These are phyloP conservation scores for Trichogramma dendrolimi DNA, from an alignment of 2,888 invertebrate genomes.

Conservation along the genomic window DNA sequence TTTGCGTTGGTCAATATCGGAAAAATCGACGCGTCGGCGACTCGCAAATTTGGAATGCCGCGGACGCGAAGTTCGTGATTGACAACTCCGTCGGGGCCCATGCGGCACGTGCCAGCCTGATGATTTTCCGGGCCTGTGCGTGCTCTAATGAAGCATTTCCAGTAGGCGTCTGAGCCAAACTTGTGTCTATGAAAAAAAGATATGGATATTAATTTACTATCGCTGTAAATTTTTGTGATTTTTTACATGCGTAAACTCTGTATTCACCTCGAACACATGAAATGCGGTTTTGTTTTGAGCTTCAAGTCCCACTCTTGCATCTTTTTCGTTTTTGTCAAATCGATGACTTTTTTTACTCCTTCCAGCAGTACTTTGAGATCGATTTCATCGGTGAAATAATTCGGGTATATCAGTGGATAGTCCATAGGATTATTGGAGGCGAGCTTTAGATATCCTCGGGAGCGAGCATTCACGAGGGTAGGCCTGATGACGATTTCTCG, in stretches of 20 bases:
- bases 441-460: constrained; percentile 61
- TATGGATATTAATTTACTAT: no score
- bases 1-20: constrained; percentile 65
- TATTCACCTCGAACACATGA: constrained; percentile 55
- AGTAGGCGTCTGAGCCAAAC: constrained; percentile 62
- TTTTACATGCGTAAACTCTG: not conserved
- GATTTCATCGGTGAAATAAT: constrained; percentile 64
- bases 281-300: constrained; percentile 56
- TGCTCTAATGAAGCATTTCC: constrained; percentile 63
- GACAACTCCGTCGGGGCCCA: constrained; percentile 59
- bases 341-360: constrained; percentile 59
- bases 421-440: constrained; percentile 63
- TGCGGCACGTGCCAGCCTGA: constrained; percentile 61
- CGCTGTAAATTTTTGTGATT: not conserved
- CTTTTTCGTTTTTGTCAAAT: constrained; percentile 57
- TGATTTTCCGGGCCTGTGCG: constrained; percentile 65
- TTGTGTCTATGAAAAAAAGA: constrained; percentile 45
- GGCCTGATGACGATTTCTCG: constrained; percentile 49
- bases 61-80: constrained; percentile 60
- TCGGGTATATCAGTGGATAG: constrained; percentile 66
- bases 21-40: constrained; percentile 68
- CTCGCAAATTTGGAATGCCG: constrained; percentile 61
- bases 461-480: constrained; percentile 39
- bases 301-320: constrained; percentile 60
- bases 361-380: constrained; percentile 62